Base-by-base conservation (phyloP, 23 tunicate genomes). In the Halocynthia roretzi region DNA sequence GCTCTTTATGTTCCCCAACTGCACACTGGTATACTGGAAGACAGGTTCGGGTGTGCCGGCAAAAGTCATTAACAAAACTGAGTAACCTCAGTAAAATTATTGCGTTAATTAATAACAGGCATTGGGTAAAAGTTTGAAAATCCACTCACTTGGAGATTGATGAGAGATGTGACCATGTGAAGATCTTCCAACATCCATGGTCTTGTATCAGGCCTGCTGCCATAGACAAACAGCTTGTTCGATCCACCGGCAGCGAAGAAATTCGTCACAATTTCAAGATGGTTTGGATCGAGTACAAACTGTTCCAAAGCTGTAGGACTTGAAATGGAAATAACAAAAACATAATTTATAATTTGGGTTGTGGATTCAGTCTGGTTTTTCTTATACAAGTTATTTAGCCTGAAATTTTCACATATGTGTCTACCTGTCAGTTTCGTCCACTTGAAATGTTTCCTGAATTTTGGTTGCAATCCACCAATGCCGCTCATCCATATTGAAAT, bases 381-480 rank as follows among this genome's bases (percentile, higher is more conserved):
- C n/a, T 61, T 14, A 10, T 61, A 15, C 22, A 76, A 76, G 80
- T 61, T 8, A 62, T 76, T 10, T 15, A 61, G 21, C 12, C 15
- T 8, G 20, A 76, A 8, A 8, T 17, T 19, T 62, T 61, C 8
- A 31, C 44, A 31, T 31, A 31, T 31, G 44, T 0, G 44, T 40
- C 19, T 53, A 92, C 98, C 98, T 92, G 76, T 92, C 98, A 57
- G 87, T 92, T 31, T 86, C 87, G 62, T 86, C 92, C 14, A 92
- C 92, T 79, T 82, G 85, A 78, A 92, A 92, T 5, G 98, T 86
- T 79, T 92, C 98, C 79, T 92, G 98, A 66, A 92, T 92, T 80
- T 92, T 92, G 49, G 87, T 92, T 11, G 98, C 98, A 52, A 92
- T 83, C 98, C 98, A 92, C 98, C 98, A 92, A 74, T 92, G 98